These are phyloP conservation scores for Drosophila nikananu DNA, from an alignment of 1,140 invertebrate species.

Conservation along the genomic window DNA sequence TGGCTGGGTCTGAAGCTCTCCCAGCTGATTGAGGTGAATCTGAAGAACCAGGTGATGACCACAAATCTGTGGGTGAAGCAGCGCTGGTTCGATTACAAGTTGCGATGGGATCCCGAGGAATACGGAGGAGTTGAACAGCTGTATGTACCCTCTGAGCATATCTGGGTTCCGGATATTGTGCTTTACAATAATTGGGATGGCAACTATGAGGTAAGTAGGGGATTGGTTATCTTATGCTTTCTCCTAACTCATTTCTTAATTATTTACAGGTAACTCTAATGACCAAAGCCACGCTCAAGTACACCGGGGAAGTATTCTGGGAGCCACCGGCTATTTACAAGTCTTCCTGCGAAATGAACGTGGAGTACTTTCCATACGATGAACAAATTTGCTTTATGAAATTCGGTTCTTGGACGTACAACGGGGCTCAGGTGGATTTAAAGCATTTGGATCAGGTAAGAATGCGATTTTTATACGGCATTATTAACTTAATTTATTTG, in stretches of 20 bases:
- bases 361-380: constrained; percentile 98
- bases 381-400: constrained; percentile 97
- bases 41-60: constrained; percentile 98
- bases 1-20: constrained; percentile 96
- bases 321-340: constrained; percentile 99
- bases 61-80: constrained; percentile 98
- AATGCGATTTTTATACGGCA: neutral
- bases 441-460: constrained; percentile 92
- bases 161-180: constrained; percentile 96
- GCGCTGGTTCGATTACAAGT: constrained; percentile 98
- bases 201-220: constrained; percentile 92
- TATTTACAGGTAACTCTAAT: constrained; percentile 92
- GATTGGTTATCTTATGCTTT: too few relatives aligned
- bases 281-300: constrained; percentile 97
- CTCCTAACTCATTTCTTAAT: too few relatives aligned
- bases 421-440: constrained; percentile 94
- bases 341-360: constrained; percentile 97
- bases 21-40: constrained; percentile 97
- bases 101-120: constrained; percentile 96
- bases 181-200: constrained; percentile 97
- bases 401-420: constrained; percentile 98
- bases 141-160: constrained; percentile 96
- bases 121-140: constrained; percentile 97
- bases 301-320: constrained; percentile 97
- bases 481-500: too few relatives aligned